Evolutionary conservation across 2,888 invertebrate genomes (phyloP).

Genomic region (Sphecodes monilicornis): DNA sequence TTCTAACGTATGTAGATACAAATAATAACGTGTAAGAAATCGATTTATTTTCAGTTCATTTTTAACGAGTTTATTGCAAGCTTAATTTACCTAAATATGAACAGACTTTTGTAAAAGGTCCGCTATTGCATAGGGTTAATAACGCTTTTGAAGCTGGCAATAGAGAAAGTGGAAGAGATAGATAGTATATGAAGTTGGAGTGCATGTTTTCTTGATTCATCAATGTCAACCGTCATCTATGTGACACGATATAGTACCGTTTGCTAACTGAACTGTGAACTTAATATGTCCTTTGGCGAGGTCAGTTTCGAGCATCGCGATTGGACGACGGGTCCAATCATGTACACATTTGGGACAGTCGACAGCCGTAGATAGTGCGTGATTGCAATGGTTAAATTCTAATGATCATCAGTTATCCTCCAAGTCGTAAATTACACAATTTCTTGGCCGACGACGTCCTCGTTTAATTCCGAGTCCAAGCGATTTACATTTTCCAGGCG

Average conservation of each 20-base stretch:
- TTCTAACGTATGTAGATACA: too few species aligned
- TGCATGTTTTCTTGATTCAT: background rate
- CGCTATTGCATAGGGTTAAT: background rate
- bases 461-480: background rate
- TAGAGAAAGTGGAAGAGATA: background rate
- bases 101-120: background rate
- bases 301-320: background rate
- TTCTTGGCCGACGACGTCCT: background rate
- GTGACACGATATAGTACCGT: background rate
- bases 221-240: background rate
- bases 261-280: conserved; percentile 6
- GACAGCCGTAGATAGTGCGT: background rate
- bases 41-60: too few species aligned
- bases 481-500: background rate
- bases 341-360: background rate
- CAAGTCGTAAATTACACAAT: background rate
- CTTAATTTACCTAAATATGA: too few species aligned
- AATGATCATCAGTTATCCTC: background rate
- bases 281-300: background rate
- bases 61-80: too few species aligned
- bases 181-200: background rate
- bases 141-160: background rate
- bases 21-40: too few species aligned
- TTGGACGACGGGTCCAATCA: background rate
- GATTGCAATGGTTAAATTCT: background rate